phyloP scores from a whole-genome alignment of 2,888 invertebrate species.

The Drosophila rubida region DNA sequence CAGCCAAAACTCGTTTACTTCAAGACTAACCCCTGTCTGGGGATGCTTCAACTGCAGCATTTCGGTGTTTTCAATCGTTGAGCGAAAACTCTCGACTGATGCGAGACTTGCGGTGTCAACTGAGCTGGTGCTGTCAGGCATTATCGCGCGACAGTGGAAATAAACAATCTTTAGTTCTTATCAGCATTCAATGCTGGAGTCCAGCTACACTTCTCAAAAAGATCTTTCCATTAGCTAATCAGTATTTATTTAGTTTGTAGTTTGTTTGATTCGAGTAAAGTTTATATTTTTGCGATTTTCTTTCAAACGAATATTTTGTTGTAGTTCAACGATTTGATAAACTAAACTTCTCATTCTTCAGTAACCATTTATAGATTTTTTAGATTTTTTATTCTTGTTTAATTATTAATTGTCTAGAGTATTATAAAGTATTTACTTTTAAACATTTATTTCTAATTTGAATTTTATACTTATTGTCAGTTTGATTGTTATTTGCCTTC shows the following conservation, averaged over 20 bases:
- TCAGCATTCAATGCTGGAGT: constrained; percentile 19
- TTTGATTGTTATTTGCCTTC: no score
- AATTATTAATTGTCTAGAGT: no score
- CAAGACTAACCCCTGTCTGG: constrained; percentile 55
- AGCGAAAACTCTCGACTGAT: constrained; percentile 7
- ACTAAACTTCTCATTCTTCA: no score
- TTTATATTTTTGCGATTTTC: background rate
- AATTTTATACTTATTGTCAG: no score
- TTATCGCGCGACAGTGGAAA: background rate
- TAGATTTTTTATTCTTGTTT: no score
- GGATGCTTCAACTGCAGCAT: constrained; percentile 70
- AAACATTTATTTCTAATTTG: no score
- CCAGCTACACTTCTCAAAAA: background rate
- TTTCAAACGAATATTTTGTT: background rate
- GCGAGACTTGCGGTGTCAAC: background rate
- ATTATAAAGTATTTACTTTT: no score
- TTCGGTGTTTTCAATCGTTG: background rate
- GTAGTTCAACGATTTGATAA: no score
- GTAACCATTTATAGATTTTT: no score
- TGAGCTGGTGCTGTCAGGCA: constrained; percentile 16
- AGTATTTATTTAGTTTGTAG: background rate
- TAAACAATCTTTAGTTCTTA: constrained; percentile 29
- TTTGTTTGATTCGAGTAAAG: background rate
- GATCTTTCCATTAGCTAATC: background rate
- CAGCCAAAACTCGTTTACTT: constrained; percentile 81